Evolutionary conservation across 1,140 invertebrate genomes (phyloP), one percentile per base, ranked within the genome.

Genomic region (Zaprionus africanus): DNA sequence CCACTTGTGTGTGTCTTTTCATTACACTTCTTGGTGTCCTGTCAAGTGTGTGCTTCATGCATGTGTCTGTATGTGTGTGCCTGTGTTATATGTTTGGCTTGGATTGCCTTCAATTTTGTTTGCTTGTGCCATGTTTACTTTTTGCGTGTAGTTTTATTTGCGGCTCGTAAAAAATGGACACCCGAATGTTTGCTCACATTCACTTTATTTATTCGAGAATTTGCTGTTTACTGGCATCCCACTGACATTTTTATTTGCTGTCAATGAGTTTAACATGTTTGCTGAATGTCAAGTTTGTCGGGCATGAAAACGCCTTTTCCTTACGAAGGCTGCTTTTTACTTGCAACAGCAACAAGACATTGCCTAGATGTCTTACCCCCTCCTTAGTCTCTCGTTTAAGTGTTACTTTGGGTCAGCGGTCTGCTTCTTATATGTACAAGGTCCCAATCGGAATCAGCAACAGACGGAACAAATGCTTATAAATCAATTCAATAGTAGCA

Each of bases 211-310:
- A 79, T 80, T 65, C 61, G 26, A 57, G 64, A 51, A 5, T 13
- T 51, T 63, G 19, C 31, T 66, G 65, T 83, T 76, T 78, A 53
- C 76, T 78, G 72, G 62, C 56, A 80, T 61, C 53, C 64, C 56
- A 85, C 85, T 91, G 90, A 86, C 90, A 79, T 82, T 90, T 91
- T 91, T 91, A 91, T 91, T 91, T 63, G 90, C 90, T 91, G 90
- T 91, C 90, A 91, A 91, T 90, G 91, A 90, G 88, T 91, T 85
- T 78, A 82, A 91, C 88, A 91, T 84, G 87, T 82, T 76, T 69
- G 77, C 69, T 71, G 57, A 71, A 38, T 65, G 73, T 76, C 73
- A 71, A 60, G 60, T 46, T 38, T 71, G 54, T 76, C 60, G n/a
- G 36, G 43, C 31, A 63, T 26, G 17, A 22, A 24, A 63, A 58